Conservation (phyloP, 2,113 vertebrate species). For the Clarias batrachus region DNA sequence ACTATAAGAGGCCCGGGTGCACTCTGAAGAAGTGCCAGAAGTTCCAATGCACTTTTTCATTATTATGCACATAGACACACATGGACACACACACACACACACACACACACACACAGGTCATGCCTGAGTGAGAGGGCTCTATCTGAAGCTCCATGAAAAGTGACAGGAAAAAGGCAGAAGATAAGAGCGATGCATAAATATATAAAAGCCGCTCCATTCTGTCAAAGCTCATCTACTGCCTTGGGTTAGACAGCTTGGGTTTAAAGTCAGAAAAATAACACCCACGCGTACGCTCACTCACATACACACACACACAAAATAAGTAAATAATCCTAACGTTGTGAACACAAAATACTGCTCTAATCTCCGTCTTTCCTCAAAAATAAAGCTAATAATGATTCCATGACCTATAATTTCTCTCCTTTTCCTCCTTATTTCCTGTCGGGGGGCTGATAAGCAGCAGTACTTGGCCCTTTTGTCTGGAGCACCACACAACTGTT, state of each 20-base stretch:
- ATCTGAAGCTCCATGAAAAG: slow-evolving; percentile 16
- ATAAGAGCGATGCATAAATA: slow-evolving; percentile 33
- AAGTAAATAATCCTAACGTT: neutral
- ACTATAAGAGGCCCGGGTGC: neutral
- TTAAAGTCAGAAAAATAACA: slow-evolving; percentile 15
- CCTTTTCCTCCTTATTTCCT: neutral
- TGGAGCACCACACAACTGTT: slow-evolving; percentile 37
- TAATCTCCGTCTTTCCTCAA: slow-evolving; percentile 6
- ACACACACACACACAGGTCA: slow-evolving; percentile 21
- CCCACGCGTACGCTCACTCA: neutral
- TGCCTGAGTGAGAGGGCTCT: slow-evolving; percentile 31
- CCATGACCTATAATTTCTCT: neutral
- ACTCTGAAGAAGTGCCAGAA: neutral
- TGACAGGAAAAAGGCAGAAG: slow-evolving; percentile 34
- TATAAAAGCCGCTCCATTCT: slow-evolving; percentile 28
- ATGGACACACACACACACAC: neutral
- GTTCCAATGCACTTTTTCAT: neutral
- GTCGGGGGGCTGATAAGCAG: neutral
- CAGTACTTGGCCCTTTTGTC: slow-evolving; percentile 32
- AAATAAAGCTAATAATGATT: neutral
- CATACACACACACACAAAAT: neutral
- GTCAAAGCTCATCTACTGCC: slow-evolving; percentile 36
- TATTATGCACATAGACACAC: neutral
- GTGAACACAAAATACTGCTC: slow-evolving; percentile 30
- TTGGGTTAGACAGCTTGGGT: slow-evolving; percentile 29